Evolutionary conservation across 2,888 invertebrate genomes (phyloP).

Genomic region (Boloria selene): DNA sequence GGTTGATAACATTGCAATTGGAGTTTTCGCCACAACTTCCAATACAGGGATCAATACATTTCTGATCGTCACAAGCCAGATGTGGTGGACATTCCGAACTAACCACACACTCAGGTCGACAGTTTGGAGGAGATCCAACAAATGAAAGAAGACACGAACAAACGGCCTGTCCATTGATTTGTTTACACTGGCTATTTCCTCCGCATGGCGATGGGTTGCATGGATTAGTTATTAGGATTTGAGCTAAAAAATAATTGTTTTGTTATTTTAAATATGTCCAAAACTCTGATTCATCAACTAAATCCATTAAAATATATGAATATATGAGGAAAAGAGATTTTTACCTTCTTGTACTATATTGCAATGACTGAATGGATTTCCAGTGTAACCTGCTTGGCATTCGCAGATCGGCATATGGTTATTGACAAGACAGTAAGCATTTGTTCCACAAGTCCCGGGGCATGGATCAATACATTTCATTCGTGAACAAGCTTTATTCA

Average conservation of each 20-base stretch:
- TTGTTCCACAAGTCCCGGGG: constrained; percentile 89
- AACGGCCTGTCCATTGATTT: constrained; percentile 86
- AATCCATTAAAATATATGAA: too few relatives aligned
- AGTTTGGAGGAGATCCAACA: constrained; percentile 86
- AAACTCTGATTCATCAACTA: background rate
- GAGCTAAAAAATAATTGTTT: constrained; percentile 53
- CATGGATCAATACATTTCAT: constrained; percentile 90
- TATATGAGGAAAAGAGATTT: constrained; percentile 42
- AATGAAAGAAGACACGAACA: constrained; percentile 86
- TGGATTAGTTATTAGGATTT: constrained; percentile 58
- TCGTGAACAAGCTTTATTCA: constrained; percentile 86
- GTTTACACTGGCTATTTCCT: constrained; percentile 89
- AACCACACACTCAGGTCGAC: constrained; percentile 87
- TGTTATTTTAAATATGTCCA: background rate
- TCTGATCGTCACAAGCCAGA: constrained; percentile 86
- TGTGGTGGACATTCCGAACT: constrained; percentile 86
- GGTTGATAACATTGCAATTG: constrained; percentile 84
- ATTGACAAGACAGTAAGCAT: constrained; percentile 87
- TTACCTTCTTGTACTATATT: constrained; percentile 74
- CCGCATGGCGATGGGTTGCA: constrained; percentile 86
- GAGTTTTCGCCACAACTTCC: constrained; percentile 84
- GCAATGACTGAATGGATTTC: constrained; percentile 86
- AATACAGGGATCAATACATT: constrained; percentile 86
- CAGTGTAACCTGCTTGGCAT: constrained; percentile 85
- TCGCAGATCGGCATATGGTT: constrained; percentile 88